Evolutionary conservation across 2,888 invertebrate genomes (phyloP), one percentile per base, ranked within the genome.

Genomic region (Chrysomela aeneicollis): DNA sequence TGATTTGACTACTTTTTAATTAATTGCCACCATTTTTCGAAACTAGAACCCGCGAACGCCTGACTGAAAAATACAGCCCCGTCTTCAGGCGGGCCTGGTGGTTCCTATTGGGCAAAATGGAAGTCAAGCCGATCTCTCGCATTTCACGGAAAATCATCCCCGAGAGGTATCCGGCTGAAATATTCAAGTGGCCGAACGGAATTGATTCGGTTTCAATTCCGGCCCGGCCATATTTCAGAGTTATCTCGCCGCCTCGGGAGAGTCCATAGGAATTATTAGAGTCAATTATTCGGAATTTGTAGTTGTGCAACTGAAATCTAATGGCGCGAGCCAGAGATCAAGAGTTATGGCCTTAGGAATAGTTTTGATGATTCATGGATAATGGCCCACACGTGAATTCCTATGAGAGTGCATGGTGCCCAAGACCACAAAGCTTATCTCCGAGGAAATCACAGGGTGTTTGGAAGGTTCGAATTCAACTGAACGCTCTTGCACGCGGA

Each of bases 71-170:
- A 57, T 19, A 57, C 46, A 26, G 17, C 18, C 10, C 30, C 8
- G 32, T 46, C 46, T 57, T 26, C 30, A 22, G 30, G 30, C 46
- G 19, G 46, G 46, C n/a, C n/a, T n/a, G n/a, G n/a, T n/a, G n/a
- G n/a, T n/a, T n/a, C n/a, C n/a, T 57, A 57, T 46, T 46, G 57
- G 46, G 26, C 46, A 46, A 46, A 46, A 46, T 46, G 46, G 57
- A n/a, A 57, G 57, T 46, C 37, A 10, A 18, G 47, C 30, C 46
- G 46, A 30, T 57, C 26, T 46, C 15, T 57, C 46, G 42, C 17
- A 57, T 57, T 57, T 10, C 46, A 37, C 46, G n/a, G 54, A 55
- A 57, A 46, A 57, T 47, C 42, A 46, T 57, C 6, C 26, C 15
- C 18, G 1, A 21, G 26, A 26, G 22, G n/a, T 22, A 55, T 30